These are phyloP conservation scores for Caenorhabditis uteleia DNA, from an alignment of 2,888 invertebrate genomes.

Conservation along the genomic window DNA sequence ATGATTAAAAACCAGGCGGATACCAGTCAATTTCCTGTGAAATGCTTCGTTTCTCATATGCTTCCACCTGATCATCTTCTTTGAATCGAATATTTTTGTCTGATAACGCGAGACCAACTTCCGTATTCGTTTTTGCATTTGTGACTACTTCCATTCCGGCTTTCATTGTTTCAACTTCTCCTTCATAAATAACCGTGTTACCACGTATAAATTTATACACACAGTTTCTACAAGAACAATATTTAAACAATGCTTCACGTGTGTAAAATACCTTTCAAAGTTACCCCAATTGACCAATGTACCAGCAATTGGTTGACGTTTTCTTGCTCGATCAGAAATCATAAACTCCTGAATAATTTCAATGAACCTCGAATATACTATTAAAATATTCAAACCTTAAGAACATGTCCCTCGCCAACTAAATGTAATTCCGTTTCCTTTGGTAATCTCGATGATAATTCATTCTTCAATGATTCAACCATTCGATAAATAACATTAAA, in stretches of 20 bases:
- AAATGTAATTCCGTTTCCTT: constrained; percentile 79
- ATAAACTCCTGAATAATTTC: constrained; percentile 73
- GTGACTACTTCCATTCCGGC: constrained; percentile 55
- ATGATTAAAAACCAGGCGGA: constrained; percentile 62
- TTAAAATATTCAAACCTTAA: constrained; percentile 41
- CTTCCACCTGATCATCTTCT: constrained; percentile 79
- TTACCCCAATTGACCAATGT: constrained; percentile 64
- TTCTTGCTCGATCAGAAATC: constrained; percentile 77
- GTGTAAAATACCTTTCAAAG: constrained; percentile 62
- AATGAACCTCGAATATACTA: constrained; percentile 75
- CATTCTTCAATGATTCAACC: constrained; percentile 83
- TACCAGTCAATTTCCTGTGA: constrained; percentile 79
- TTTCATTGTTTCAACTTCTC: constrained; percentile 64
- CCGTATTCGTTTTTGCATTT: constrained; percentile 52
- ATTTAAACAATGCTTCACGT: no score
- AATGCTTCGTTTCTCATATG: constrained; percentile 78
- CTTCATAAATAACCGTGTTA: constrained; percentile 55
- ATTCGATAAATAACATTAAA: constrained; percentile 88
- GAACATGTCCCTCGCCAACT: constrained; percentile 75
- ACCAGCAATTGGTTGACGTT: constrained; percentile 74
- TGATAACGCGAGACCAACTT: constrained; percentile 46
- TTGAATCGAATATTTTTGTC: constrained; percentile 62
- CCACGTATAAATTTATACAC: constrained; percentile 55
- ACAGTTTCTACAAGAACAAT: constrained; percentile 29
- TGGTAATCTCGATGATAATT: constrained; percentile 81